Evolutionary conservation across 2,113 vertebrate genomes (phyloP).

Genomic region (Furnarius figulus): DNA sequence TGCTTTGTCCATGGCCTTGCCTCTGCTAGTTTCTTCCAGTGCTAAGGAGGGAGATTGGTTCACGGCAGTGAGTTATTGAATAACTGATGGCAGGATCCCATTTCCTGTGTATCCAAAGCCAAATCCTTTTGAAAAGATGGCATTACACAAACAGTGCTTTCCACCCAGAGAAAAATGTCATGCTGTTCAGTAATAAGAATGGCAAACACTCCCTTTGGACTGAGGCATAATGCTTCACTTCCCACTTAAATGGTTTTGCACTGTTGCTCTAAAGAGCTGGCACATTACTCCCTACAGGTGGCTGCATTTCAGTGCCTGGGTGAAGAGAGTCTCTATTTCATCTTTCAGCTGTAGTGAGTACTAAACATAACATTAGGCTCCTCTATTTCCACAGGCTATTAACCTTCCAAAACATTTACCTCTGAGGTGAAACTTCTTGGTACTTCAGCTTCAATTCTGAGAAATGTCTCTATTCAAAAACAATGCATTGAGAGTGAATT

Average conservation of each 20-base stretch:
- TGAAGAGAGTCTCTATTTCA: neutral
- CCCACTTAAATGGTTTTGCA: conserved; percentile 30
- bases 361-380: conserved; percentile 4
- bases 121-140: conserved; percentile 27
- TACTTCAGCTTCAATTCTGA: neutral
- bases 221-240: conserved; percentile 3
- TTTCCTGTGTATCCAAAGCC: conserved; percentile 3
- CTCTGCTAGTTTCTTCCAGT: neutral
- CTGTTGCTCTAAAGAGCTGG: conserved; percentile 24
- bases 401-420: conserved; percentile 55
- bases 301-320: neutral
- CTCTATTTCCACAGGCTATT: conserved; percentile 43
- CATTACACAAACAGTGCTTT: neutral
- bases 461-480: conserved; percentile 10
- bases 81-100: neutral
- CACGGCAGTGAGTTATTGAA: neutral
- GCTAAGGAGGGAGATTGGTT: neutral
- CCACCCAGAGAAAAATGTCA: neutral
- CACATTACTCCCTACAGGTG: conserved; percentile 42
- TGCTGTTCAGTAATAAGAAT: conserved; percentile 8
- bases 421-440: neutral
- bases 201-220: conserved; percentile 28
- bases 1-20: neutral
- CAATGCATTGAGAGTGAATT: neutral
- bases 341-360: neutral